Evolutionary conservation across 2,113 vertebrate species (phyloP), one percentile per base, ranked within the genome.

Genomic region (Saimiri boliviensis): DNA sequence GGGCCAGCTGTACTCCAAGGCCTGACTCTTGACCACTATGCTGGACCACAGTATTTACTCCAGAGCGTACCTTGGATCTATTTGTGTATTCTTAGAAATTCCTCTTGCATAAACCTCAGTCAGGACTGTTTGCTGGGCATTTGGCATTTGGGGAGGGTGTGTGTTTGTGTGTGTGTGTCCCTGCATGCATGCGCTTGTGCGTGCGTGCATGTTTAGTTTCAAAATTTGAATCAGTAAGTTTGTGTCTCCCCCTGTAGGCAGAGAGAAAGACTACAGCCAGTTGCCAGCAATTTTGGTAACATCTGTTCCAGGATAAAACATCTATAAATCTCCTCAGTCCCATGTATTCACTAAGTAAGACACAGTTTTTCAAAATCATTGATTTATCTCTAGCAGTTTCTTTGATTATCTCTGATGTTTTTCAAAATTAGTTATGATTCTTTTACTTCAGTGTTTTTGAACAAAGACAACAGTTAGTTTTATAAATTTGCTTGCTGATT

Each of bases 261-360:
- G 85, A 92, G 91, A 66, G 83, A 89, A 87, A 89, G 82, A 96
- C 81, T 85, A 52, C 80, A 95, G 73, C 82, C 14, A 9, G 49
- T 97, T 95, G 88, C 40, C 91, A 90, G 40, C 85, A 95, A 80
- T 96, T 93, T 97, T 96, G 89, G 76, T 96, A 94, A 92, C 93
- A 88, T 70, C 86, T 94, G 86, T 95, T 95, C 83, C 52, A 89
- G 77, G 86, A 93, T 91, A 89, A 91, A 93, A 95, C 84, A 86
- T 77, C 73, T 86, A 27, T 97, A 93, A 96, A 68, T 93, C 73
- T 88, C 66, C 76, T 96, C 89, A 95, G 2, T 89, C n/a, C 66
- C 71, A 47, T 96, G 66, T 95, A 73, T 93, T 94, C 71, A 66
- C 66, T 94, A 68, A 91, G 76, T 94, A 93, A 97, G 73, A 94